Percentiles rank a stretch among this genome's conserved stretches.
Conservation (phyloP, 2,888 invertebrate species). For the Philereme vetulata region DNA sequence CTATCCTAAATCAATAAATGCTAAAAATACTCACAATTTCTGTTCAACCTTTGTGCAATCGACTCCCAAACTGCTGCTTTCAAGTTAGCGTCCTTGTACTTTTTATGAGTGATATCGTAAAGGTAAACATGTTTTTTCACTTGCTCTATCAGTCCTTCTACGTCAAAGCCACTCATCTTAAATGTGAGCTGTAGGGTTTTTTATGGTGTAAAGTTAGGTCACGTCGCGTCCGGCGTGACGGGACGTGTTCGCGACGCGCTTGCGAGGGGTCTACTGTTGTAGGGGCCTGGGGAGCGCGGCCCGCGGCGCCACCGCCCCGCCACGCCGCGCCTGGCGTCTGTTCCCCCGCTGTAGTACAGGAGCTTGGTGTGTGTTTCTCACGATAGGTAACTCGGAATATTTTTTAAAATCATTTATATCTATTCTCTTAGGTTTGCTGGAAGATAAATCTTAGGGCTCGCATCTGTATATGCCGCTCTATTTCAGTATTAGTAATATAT, state of each 20-base stretch:
- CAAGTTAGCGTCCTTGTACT: slow-evolving; percentile 29
- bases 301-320: slow-evolving; percentile 27
- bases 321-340: slow-evolving; percentile 22
- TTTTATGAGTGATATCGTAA: slow-evolving; percentile 26
- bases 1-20: no score
- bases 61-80: slow-evolving; percentile 28
- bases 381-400: no score
- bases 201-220: not conserved
- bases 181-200: not conserved
- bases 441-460: no score
- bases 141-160: slow-evolving; percentile 24
- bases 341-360: slow-evolving; percentile 23
- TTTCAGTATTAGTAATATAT: no score
- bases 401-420: no score
- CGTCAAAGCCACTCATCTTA: slow-evolving; percentile 22
- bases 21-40: slow-evolving; percentile 19
- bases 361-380: slow-evolving; percentile 1
- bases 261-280: slow-evolving; percentile 12
- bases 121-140: slow-evolving; percentile 27
- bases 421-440: no score
- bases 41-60: slow-evolving; percentile 22
- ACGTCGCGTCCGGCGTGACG: slow-evolving; percentile 22
- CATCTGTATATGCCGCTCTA: no score
- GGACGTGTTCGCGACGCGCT: slow-evolving; percentile 19
- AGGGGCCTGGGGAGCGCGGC: slow-evolving; percentile 5